These are phyloP conservation scores for Seriola aureovittata DNA, from an alignment of 2,113 vertebrate species.

Conservation along the genomic window DNA sequence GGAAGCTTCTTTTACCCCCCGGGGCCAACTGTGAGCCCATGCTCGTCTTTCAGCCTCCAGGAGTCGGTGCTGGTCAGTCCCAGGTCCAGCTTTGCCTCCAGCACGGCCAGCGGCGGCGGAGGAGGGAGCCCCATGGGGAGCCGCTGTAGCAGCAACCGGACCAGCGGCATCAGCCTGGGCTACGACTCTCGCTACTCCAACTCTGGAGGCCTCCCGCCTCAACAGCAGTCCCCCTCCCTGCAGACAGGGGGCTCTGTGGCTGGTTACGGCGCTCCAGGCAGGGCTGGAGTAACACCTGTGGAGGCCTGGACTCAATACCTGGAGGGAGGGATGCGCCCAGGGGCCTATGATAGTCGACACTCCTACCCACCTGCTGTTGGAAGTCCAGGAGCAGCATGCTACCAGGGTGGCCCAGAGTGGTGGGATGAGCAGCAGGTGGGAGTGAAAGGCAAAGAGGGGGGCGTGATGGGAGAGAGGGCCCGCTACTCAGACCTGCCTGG, in stretches of 20 bases:
- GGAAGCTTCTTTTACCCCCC: slow-evolving; percentile 79
- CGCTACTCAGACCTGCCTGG: slow-evolving; percentile 85
- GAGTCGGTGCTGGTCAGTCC: slow-evolving; percentile 87
- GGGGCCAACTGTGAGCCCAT: slow-evolving; percentile 82
- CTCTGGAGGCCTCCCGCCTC: slow-evolving; percentile 75
- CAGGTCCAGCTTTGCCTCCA: slow-evolving; percentile 90
- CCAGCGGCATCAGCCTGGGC: slow-evolving; percentile 91
- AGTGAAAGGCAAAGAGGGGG: slow-evolving; percentile 60
- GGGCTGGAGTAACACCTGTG: slow-evolving; percentile 67
- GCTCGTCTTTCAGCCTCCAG: slow-evolving; percentile 87
- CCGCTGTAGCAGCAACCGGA: slow-evolving; percentile 90
- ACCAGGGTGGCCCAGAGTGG: slow-evolving; percentile 77
- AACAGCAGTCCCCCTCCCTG: slow-evolving; percentile 71
- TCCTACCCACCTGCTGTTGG: slow-evolving; percentile 90
- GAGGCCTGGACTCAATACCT: slow-evolving; percentile 85
- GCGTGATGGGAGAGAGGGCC: slow-evolving; percentile 75
- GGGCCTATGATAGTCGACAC: slow-evolving; percentile 87
- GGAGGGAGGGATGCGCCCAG: slow-evolving; percentile 70
- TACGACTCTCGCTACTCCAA: slow-evolving; percentile 88
- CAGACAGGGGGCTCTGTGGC: slow-evolving; percentile 62
- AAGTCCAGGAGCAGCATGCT: slow-evolving; percentile 80
- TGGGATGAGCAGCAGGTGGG: slow-evolving; percentile 77
- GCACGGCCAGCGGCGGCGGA: slow-evolving; percentile 88
- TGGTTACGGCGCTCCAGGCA: slow-evolving; percentile 58
- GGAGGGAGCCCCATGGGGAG: slow-evolving; percentile 88